These are phyloP conservation scores for Uromys caudimaculatus DNA, from an alignment of 2,797 vertebrate species.

Conservation along the genomic window DNA sequence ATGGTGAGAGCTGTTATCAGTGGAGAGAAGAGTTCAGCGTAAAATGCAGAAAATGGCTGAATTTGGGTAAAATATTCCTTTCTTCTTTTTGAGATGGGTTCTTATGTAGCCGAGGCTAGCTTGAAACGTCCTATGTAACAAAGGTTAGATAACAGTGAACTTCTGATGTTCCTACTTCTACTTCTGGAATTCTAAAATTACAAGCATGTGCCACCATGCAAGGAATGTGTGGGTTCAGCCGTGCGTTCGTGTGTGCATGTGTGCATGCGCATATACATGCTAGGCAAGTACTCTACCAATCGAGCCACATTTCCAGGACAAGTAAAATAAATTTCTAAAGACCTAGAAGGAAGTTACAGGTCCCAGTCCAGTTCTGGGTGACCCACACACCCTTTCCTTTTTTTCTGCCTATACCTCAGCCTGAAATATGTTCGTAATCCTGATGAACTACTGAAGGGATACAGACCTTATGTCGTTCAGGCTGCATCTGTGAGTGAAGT, in stretches of 20 bases:
- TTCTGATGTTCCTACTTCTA: not conserved
- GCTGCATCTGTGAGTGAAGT: slow-evolving; percentile 68
- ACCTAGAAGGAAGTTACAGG: not conserved
- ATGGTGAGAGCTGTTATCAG: not conserved
- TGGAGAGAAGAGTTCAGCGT: not conserved
- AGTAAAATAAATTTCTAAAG: not conserved
- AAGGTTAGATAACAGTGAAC: not conserved
- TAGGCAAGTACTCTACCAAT: not conserved
- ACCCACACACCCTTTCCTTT: not conserved
- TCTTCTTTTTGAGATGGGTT: not conserved
- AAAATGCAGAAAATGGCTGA: not conserved
- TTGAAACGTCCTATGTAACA: not conserved
- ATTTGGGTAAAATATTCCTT: not conserved
- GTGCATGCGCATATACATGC: not conserved
- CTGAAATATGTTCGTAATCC: slow-evolving; percentile 56
- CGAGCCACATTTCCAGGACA: not conserved
- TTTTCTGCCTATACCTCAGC: slow-evolving; percentile 24
- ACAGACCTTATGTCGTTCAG: slow-evolving; percentile 63
- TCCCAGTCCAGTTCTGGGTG: not conserved
- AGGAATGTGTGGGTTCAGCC: not conserved
- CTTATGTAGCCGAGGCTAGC: not conserved
- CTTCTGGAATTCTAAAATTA: not conserved
- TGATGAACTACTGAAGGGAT: slow-evolving; percentile 76
- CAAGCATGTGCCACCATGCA: not conserved
- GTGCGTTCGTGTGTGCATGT: not conserved